phyloP scores from a whole-genome alignment of 2,113 vertebrate genomes.

The Pristiophorus japonicus region DNA sequence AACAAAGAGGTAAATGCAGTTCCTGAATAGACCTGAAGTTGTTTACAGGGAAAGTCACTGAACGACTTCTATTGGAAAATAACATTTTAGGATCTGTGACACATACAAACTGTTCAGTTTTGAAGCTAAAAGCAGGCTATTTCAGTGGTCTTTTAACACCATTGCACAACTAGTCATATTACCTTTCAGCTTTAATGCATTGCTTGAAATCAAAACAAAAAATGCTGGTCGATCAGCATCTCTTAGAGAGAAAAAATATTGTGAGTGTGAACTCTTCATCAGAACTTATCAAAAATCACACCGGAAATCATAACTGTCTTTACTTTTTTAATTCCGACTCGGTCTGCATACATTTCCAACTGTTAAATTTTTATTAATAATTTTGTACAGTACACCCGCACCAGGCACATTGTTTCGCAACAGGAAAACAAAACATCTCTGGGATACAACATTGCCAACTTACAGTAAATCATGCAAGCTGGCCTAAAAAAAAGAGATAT shows the following conservation, averaged over 20 bases:
- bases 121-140: neutral
- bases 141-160: neutral
- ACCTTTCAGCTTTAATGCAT: neutral
- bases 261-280: neutral
- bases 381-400: too few relatives aligned
- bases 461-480: neutral
- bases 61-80: neutral
- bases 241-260: neutral
- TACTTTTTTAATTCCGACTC: neutral
- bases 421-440: neutral
- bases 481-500: constrained; percentile 27
- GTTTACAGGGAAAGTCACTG: neutral
- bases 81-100: neutral
- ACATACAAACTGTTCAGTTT: neutral
- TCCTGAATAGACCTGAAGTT: neutral
- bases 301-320: too few relatives aligned
- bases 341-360: neutral
- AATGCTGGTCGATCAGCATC: neutral
- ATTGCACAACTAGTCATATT: neutral
- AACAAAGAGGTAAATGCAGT: neutral
- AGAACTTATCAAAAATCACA: neutral
- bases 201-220: constrained; percentile 1
- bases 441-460: too few relatives aligned
- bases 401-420: too few relatives aligned
- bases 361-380: neutral